Base-by-base conservation (phyloP, 2,797 vertebrate genomes). In the Sciaenops ocellatus region DNA sequence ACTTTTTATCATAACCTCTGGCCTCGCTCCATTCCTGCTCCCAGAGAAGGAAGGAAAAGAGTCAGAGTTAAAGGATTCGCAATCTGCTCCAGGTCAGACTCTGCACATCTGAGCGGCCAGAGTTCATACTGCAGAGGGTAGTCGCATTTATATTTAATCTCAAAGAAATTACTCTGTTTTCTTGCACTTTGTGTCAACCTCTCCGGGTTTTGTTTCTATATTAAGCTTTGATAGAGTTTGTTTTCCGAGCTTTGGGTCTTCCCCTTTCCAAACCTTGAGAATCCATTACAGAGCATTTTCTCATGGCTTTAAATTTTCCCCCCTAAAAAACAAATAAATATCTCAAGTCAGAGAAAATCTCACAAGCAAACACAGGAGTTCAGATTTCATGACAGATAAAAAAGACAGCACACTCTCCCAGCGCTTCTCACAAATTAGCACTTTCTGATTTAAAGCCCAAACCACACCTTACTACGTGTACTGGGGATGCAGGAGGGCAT, bases 231-330 rank as follows among this genome's bases (percentile, higher is more conserved):
- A 79, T 79, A 55, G 42, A 78, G 63, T 83, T 90, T 91, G 73
- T 91, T 93, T 89, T 86, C 56, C 28, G 41, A 80, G 83, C 79
- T 86, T 85, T 82, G 76, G 62, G 52, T 87, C 76, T 76, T 82
- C 73, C 78, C 79, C 77, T 80, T 75, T 81, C 64, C 67, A 85
- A 38, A 86, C 85, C 88, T 89, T 92, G 92, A 90, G 90, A 94
- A 92, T 90, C 81, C 52, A 70, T 78, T 76, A 28, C 55, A 38
- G 76, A 78, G 51, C 74, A 46, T 87, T 92, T 93, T 95, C 92
- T 93, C 90, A 94, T 91, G 92, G 90, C 83, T 87, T 83, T 70
- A 85, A 47, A 84, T 28, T 80, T 73, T 54, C 51, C 46, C 54
- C 46, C 34, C 69, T 3, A 57, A 86, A 90, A 85, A 89, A 90